These are phyloP conservation scores for Phortica magna DNA, from an alignment of 2,888 invertebrate species.

Conservation along the genomic window DNA sequence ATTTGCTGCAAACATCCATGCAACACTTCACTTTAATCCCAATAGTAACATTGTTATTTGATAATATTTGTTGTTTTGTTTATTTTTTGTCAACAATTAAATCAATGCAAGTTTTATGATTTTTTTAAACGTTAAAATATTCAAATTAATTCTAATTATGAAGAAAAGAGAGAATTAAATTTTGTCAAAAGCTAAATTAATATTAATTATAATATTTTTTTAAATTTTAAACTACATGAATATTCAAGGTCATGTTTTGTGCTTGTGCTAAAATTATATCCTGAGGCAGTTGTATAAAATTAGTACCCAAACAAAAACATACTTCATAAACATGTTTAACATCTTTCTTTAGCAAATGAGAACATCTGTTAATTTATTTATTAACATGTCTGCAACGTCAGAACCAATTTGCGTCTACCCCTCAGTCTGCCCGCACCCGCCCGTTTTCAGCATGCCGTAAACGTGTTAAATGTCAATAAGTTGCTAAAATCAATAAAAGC, in stretches of 20 bases:
- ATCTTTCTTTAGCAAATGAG: conserved; percentile 43
- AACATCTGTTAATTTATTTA: conserved; percentile 60
- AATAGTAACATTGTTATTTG: conserved; percentile 10
- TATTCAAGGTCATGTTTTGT: no score
- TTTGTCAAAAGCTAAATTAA: no score
- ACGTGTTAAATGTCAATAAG: conserved; percentile 71
- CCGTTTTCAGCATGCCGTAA: conserved; percentile 31
- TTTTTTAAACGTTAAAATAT: no score
- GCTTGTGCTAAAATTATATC: no score
- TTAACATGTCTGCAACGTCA: conserved; percentile 46
- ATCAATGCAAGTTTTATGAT: no score
- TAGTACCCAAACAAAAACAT: no score
- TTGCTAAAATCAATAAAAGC: conserved; percentile 66
- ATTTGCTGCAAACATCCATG: conserved; percentile 63
- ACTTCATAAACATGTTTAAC: background rate
- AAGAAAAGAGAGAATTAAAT: no score
- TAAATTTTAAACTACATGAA: no score
- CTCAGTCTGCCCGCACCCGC: background rate
- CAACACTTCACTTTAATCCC: conserved; percentile 1
- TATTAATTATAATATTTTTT: no score
- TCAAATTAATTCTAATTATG: no score
- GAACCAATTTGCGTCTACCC: background rate
- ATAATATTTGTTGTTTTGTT: background rate
- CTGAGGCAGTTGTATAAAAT: no score
- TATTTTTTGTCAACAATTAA: no score